Evolutionary conservation across 1,140 invertebrate species (phyloP), one percentile per base, ranked within the genome.

Genomic region (Araneus ventricosus): DNA sequence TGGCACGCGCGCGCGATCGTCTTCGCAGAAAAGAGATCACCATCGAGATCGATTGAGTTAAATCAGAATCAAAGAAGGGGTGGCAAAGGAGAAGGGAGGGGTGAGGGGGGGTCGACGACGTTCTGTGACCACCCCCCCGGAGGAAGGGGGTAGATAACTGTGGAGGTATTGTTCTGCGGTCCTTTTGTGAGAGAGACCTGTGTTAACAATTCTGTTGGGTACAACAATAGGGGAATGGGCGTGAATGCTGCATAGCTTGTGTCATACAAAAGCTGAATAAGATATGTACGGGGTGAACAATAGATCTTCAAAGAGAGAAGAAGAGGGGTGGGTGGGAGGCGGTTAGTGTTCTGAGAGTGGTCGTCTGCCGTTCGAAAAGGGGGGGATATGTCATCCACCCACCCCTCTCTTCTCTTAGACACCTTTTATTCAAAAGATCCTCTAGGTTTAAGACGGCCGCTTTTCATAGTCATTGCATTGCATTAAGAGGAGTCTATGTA

Each of bases 131-230:
- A 39, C 59, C 86, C 57, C 57, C 34, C 61, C 20, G 70, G 27
- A 30, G 70, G 75, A 52, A 24, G 88, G 57, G 41, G 57, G 88
- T 34, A 90, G 88, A 90, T 90, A 90, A 90, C 88, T 90, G 75
- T 59, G 88, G 88, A 90, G 88, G 88, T 90, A 90, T 90, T 90
- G 88, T 90, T 90, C 88, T 90, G 88, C 75, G 88, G 88, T 90
- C 52, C 75, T 52, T 82, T 90, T 90, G 88, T 70, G 30, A 82
- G 61, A 45, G 70, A 70, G 90, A 92, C 90, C 90, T 67, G 90
- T 92, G 90, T 92, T 92, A 92, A 92, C 90, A 92, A 92, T 92
- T 86, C 90, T 92, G 90, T 92, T 52, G 80, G 90, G 90, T 92
- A 86, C 90, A 92, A 92, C 90, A 92, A 92, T 85, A 24, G 90